phyloP scores from a whole-genome alignment of 2,888 invertebrate species.

The Dione juno region DNA sequence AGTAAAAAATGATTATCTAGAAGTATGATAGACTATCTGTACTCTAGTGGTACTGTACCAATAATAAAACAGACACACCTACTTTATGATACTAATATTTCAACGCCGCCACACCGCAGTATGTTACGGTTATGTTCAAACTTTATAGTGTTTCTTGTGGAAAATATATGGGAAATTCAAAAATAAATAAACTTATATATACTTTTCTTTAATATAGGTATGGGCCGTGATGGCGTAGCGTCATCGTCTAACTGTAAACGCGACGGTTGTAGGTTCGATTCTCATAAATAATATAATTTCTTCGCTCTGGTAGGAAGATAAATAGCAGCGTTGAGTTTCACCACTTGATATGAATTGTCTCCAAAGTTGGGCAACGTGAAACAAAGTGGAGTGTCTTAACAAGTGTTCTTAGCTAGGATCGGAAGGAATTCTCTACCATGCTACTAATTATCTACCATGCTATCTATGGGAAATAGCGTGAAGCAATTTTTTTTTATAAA shows the following conservation, averaged over 20 bases:
- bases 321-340: background rate
- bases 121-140: background rate
- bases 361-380: background rate
- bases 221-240: no score
- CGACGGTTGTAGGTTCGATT: background rate
- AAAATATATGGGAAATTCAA: background rate
- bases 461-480: background rate
- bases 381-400: background rate
- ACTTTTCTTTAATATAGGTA: no score
- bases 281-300: no score
- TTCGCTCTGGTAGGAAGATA: background rate
- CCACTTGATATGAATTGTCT: background rate
- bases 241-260: no score
- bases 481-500: background rate
- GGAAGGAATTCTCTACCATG: no score
- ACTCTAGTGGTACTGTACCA: background rate
- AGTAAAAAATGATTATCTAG: background rate
- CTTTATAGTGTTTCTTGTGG: background rate
- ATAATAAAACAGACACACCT: conserved; percentile 1
- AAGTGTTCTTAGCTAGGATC: no score
- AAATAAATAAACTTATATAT: no score
- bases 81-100: background rate
- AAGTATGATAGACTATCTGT: background rate
- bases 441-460: no score
- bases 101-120: background rate